Conservation (phyloP, 2,797 vertebrate genomes). For the Melanotaenia trifasciata region DNA sequence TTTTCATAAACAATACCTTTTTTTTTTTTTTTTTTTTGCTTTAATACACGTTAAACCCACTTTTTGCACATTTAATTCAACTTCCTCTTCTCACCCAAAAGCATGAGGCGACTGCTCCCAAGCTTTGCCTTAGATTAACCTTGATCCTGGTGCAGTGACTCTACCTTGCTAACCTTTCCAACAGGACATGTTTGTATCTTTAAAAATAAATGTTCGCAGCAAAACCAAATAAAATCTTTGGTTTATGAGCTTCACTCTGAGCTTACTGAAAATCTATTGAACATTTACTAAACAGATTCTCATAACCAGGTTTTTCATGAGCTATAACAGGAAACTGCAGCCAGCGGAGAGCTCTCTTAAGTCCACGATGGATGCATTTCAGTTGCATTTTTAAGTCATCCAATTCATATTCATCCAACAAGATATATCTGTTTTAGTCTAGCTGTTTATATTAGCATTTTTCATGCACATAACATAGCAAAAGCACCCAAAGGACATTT, state of each 20-base stretch:
- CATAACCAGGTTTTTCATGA: conserved; percentile 2
- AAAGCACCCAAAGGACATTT: background rate
- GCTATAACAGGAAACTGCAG: background rate
- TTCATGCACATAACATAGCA: background rate
- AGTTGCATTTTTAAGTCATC: too few relatives aligned
- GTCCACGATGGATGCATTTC: too few relatives aligned
- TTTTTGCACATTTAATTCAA: conserved; percentile 9
- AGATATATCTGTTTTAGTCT: background rate
- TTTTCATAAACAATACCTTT: background rate
- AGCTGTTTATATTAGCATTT: background rate
- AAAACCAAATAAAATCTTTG: background rate
- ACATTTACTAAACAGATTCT: conserved; percentile 19
- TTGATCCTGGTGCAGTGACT: background rate
- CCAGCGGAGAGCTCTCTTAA: background rate
- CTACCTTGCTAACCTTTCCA: conserved; percentile 1
- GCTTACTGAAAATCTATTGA: conserved; percentile 26
- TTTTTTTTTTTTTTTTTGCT: conserved; percentile 1
- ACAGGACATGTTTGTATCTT: background rate
- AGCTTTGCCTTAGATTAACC: background rate
- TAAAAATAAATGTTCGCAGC: conserved; percentile 7
- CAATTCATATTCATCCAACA: too few relatives aligned
- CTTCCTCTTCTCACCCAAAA: background rate
- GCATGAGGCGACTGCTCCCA: background rate
- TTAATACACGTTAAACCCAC: background rate
- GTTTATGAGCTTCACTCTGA: conserved; percentile 7